Evolutionary conservation across 2,113 vertebrate genomes (phyloP).

Genomic region (Alligator mississippiensis): DNA sequence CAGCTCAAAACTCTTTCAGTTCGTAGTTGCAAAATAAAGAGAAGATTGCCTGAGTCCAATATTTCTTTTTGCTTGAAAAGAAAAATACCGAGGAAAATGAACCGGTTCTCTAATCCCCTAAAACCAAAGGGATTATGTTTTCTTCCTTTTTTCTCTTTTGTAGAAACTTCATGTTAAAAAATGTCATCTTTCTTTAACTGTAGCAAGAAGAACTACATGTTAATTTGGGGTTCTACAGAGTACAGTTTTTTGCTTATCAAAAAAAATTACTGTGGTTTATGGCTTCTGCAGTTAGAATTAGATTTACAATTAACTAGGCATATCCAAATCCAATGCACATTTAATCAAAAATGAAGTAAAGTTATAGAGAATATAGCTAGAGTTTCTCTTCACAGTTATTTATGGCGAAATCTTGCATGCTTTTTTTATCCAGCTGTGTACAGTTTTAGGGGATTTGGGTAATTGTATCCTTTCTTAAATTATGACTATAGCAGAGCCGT

Average conservation of each 20-base stretch:
- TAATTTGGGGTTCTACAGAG: conserved; percentile 47
- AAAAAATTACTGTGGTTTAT: conserved; percentile 60
- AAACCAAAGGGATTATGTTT: conserved; percentile 60
- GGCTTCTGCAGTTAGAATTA: conserved; percentile 56
- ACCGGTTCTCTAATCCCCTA: conserved; percentile 61
- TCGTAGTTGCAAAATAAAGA: conserved; percentile 37
- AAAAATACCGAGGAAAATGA: conserved; percentile 60
- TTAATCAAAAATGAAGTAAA: conserved; percentile 54
- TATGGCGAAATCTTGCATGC: conserved; percentile 56
- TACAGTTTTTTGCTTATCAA: conserved; percentile 52
- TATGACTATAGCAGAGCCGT: conserved; percentile 45
- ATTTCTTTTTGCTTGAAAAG: conserved; percentile 37
- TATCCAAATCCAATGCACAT: conserved; percentile 44
- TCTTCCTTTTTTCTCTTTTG: conserved; percentile 51
- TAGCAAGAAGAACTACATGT: conserved; percentile 35
- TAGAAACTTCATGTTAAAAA: conserved; percentile 57
- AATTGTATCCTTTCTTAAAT: conserved; percentile 63
- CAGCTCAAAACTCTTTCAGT: conserved; percentile 3
- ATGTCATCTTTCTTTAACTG: conserved; percentile 49
- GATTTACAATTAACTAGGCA: conserved; percentile 59
- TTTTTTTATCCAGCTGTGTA: conserved; percentile 20
- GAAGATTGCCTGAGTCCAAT: conserved; percentile 43
- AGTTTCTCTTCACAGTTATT: conserved; percentile 61
- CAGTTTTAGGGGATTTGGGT: conserved; percentile 56
- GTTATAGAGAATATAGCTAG: conserved; percentile 22